Base-by-base conservation (phyloP, 2,797 vertebrate species). In the Micropoecilia bifurca region DNA sequence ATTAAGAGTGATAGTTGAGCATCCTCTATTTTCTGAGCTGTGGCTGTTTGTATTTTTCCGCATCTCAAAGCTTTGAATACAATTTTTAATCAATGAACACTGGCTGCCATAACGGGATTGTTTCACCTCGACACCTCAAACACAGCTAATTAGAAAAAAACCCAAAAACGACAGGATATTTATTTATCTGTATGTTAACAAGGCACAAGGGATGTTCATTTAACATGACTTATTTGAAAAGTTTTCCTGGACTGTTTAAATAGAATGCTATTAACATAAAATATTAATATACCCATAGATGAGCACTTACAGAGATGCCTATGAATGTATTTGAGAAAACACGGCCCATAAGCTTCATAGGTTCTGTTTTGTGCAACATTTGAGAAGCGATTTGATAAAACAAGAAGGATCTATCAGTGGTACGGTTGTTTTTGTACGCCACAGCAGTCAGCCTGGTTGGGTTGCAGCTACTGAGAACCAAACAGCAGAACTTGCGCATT, bases 401-500 rank as follows among this genome's bases (percentile, higher is more conserved):
- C 41, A 45, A 71, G 39, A 45, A 45, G 41, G 25, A 53, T 84
- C 84, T 76, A 77, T 74, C 80, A 86, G 85, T 73, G 75, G 83
- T 81, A 76, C 63, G 46, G 82, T 78, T 82, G 75, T 79, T 84
- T 86, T 74, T 86, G 87, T 76, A 80, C 6, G 46, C 86, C 84
- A 63, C 82, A 78, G 88, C 83, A 88, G 90, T 94, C 88, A 73
- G 76, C 68, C 36, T 6, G 78, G 59, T 73, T 87, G 71, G 83
- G 78, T 61, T 76, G 6, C 74, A 71, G 77, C 79, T 45, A 9
- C 85, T 36, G 74, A 87, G 82, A 82, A 53, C 41, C 73, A 81
- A 76, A 75, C 71, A 76, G 76, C 36, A 61, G 78, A 80, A 82
- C 80, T 80, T 85, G 78, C 72, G 82, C 77, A 76, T 47, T 80